phyloP scores from a whole-genome alignment of 2,888 invertebrate genomes.

The Thera britannica region DNA sequence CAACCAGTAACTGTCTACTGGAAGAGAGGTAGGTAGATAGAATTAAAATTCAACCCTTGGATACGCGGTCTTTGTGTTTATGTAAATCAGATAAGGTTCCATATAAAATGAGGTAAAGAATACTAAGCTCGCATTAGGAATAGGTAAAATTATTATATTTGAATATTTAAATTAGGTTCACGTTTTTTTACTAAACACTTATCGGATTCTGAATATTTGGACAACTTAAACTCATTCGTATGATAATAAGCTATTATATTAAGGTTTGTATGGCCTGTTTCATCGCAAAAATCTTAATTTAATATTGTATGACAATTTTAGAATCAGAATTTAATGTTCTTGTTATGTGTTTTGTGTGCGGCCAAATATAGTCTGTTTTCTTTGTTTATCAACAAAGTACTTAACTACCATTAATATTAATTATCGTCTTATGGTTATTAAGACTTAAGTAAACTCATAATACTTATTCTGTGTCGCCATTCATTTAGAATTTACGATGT shows the following conservation, averaged over 20 bases:
- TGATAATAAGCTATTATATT: slow-evolving; percentile 23
- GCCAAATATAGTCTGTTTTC: slow-evolving; percentile 13
- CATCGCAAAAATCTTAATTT: slow-evolving; percentile 17
- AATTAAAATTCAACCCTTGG: slow-evolving; percentile 47
- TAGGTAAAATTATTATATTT: slow-evolving; percentile 32
- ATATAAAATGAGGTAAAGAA: slow-evolving; percentile 36
- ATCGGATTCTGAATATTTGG: slow-evolving; percentile 6
- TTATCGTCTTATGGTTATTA: slow-evolving; percentile 2
- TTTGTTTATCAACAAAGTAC: not conserved
- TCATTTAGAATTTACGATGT: slow-evolving; percentile 32
- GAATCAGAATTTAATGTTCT: slow-evolving; percentile 22
- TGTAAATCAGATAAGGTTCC: slow-evolving; percentile 41
- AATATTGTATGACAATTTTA: slow-evolving; percentile 21
- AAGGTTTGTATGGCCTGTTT: slow-evolving; percentile 14
- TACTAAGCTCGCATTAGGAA: slow-evolving; percentile 27
- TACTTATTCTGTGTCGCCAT: slow-evolving; percentile 14
- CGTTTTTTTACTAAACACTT: slow-evolving; percentile 16
- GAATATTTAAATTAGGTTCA: slow-evolving; percentile 26
- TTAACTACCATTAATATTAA: slow-evolving; percentile 7
- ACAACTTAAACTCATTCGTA: slow-evolving; percentile 15
- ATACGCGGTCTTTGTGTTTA: slow-evolving; percentile 42
- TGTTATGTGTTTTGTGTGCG: slow-evolving; percentile 16
- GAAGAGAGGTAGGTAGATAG: slow-evolving; percentile 32
- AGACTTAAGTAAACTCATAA: slow-evolving; percentile 8
- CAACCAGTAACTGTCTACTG: slow-evolving; percentile 39